Base-by-base conservation (phyloP, 53 echinoderm and acorn worm genomes). In the Pentamera pediparva region DNA sequence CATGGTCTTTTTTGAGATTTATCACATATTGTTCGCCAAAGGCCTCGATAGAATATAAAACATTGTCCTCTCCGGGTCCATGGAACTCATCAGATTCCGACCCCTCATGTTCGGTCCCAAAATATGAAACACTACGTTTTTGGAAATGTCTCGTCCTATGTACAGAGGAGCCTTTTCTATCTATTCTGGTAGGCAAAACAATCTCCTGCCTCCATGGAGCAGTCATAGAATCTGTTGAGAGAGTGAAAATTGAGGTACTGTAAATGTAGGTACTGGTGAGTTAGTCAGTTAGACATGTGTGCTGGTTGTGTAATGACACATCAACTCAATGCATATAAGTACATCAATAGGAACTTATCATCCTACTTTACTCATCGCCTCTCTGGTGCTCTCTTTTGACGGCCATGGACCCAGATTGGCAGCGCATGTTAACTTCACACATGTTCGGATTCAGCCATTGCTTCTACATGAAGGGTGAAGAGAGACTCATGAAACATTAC, bases 11-110 rank as follows among this genome's bases (percentile, higher is more conserved):
- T 10, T 77, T 61, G 59, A 95, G 78, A 51, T 82, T 86, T 71
- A 94, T 55, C 36, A 76, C 67, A 79, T 84, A 94, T 54, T 87
- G 49, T 25, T 87, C 82, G 22, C 90, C 90, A 72, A 91, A 95
- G 15, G 96, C 96, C 37, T 87, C 90, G 8, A 95, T 28, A 17
- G 67, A 67, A 41, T 67, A 67, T 24, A 67, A 41, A 27, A 67
- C 67, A 67, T 40, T 5, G 27, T 67, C 45, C 45, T 25, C 67
- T 28, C 43, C 43, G 29, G 15, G 40, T 28, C 45, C 43, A 37
- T 43, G 37, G 67, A 41, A 43, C 18, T 45, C 20, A 22, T 7
- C 26, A n/a, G n/a, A n/a, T n/a, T n/a, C n/a, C n/a, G n/a, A n/a
- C 45, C 29, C 29, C 13, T 28, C 45, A 24, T 28, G 41, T 17